phyloP scores from a whole-genome alignment of 1,140 invertebrate genomes.

The Hydropsyche tenuis region DNA sequence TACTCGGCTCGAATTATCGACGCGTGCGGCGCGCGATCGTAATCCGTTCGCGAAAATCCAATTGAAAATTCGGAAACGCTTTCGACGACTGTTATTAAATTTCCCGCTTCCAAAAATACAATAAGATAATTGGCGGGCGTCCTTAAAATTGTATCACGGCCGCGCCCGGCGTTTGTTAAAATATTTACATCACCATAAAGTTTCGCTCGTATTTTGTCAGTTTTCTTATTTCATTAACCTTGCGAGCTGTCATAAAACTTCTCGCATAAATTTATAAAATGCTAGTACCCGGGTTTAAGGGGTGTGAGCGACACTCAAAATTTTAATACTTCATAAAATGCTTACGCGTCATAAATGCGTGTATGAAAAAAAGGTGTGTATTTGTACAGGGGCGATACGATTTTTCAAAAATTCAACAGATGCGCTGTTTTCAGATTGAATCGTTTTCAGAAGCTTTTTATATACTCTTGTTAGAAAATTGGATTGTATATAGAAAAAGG shows the following conservation, averaged over 20 bases:
- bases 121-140: constrained; percentile 3
- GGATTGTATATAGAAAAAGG: too few species aligned
- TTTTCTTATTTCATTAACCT: constrained; percentile 39
- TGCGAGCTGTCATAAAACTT: constrained; percentile 34
- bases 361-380: background rate
- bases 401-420: constrained; percentile 2
- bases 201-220: constrained; percentile 30
- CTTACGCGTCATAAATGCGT: too few species aligned
- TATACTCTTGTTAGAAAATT: too few species aligned
- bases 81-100: too few species aligned
- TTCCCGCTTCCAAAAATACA: background rate
- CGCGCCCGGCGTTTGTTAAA: constrained; percentile 10
- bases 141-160: constrained; percentile 25
- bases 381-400: background rate
- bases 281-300: constrained; percentile 1
- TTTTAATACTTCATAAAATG: constrained; percentile 7
- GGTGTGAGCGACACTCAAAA: constrained; percentile 7
- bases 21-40: too few species aligned
- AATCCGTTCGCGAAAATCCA: too few species aligned
- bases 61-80: too few species aligned
- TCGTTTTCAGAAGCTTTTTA: too few species aligned
- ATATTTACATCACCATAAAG: constrained; percentile 33
- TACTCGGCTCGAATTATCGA: too few species aligned
- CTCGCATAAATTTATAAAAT: constrained; percentile 30
- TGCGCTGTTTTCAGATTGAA: constrained; percentile 3